Evolutionary conservation across 1,140 invertebrate species (phyloP).

Genomic region (Drosophila sucinea): DNA sequence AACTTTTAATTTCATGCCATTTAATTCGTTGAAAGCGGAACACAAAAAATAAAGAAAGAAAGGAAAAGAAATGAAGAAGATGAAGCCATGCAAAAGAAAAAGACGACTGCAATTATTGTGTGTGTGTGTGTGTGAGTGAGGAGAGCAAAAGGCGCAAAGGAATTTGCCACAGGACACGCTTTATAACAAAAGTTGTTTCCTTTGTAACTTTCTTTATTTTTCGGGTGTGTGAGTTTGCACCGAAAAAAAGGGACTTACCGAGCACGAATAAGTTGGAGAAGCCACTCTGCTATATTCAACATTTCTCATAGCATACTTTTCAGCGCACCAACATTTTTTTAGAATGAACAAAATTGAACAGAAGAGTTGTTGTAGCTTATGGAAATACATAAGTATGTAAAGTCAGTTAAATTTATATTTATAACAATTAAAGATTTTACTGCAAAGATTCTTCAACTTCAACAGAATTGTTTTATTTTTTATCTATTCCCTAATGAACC

Average conservation of each 20-base stretch:
- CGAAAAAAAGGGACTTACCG: slow-evolving; percentile 5
- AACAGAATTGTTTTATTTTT: neutral
- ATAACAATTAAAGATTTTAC: no score
- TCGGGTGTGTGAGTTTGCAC: neutral
- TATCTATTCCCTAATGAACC: slow-evolving; percentile 34
- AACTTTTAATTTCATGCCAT: slow-evolving; percentile 82
- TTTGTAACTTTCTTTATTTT: slow-evolving; percentile 63
- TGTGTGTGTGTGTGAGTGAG: slow-evolving; percentile 28
- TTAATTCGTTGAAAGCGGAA: slow-evolving; percentile 79
- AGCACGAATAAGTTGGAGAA: slow-evolving; percentile 16
- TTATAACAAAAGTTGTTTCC: slow-evolving; percentile 75
- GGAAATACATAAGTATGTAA: neutral
- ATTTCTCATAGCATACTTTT: neutral
- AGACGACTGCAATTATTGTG: slow-evolving; percentile 53
- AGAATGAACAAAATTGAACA: no score
- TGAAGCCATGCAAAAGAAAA: slow-evolving; percentile 60
- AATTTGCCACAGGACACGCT: slow-evolving; percentile 80
- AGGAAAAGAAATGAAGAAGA: slow-evolving; percentile 66
- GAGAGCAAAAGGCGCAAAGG: slow-evolving; percentile 33
- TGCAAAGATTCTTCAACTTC: no score
- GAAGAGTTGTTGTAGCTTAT: no score
- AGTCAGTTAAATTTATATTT: neutral
- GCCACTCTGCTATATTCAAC: neutral
- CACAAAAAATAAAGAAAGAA: slow-evolving; percentile 48
- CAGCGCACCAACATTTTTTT: no score